Evolutionary conservation across 2,113 vertebrate genomes (phyloP).

Genomic region (Ictalurus punctatus): DNA sequence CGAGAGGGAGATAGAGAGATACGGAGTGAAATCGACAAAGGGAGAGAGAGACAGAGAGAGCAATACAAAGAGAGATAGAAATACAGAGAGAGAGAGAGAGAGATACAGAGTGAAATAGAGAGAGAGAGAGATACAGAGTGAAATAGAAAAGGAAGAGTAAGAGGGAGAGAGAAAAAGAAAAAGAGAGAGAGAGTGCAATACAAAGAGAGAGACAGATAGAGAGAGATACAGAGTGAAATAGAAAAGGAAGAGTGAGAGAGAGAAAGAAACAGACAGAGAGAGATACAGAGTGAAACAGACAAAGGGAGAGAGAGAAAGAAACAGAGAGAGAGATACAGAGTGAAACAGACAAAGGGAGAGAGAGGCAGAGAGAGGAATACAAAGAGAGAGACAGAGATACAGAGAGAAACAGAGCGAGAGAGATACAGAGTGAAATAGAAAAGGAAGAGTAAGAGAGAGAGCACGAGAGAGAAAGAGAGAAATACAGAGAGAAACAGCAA

Average conservation of each 20-base stretch:
- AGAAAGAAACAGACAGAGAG: too few relatives aligned
- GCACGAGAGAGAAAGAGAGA: background rate
- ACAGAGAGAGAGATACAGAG: background rate
- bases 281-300: too few relatives aligned
- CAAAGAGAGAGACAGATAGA: background rate
- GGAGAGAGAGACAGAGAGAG: background rate
- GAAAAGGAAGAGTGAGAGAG: background rate
- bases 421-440: background rate
- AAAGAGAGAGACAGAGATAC: background rate
- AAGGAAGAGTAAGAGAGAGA: background rate
- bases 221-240: background rate
- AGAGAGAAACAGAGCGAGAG: background rate
- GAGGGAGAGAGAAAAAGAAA: background rate
- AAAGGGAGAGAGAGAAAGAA: background rate
- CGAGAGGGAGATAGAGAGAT: background rate
- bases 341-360: background rate
- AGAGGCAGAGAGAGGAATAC: background rate
- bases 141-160: background rate
- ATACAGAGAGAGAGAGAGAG: background rate
- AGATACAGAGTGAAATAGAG: background rate
- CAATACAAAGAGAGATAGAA: too few relatives aligned
- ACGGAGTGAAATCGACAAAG: background rate
- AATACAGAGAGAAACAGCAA: background rate
- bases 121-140: background rate
- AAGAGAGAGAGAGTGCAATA: background rate